phyloP scores from a whole-genome alignment of 2,113 vertebrate genomes.

The Vulpes vulpes region DNA sequence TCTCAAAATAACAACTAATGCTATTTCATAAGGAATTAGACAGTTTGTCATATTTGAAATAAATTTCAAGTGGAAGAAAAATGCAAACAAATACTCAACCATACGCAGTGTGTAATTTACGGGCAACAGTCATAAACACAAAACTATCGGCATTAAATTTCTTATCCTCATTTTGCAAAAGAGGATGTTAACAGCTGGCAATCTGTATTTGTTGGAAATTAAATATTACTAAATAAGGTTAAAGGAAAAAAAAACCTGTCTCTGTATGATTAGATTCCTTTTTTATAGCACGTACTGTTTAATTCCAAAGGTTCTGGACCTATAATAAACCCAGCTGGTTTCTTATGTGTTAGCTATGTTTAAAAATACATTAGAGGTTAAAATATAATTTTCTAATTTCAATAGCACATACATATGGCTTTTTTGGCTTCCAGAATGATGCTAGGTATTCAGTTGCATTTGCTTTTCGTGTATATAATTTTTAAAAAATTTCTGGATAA shows the following conservation, averaged over 20 bases:
- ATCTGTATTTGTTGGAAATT: constrained; percentile 70
- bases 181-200: constrained; percentile 58
- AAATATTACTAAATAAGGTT: constrained; percentile 65
- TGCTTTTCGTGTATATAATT: neutral
- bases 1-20: constrained; percentile 29
- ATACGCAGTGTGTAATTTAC: constrained; percentile 56
- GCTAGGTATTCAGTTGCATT: neutral
- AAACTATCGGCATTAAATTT: constrained; percentile 60
- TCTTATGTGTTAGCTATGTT: constrained; percentile 56
- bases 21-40: constrained; percentile 44
- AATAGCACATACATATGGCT: neutral
- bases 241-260: neutral
- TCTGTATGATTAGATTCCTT: constrained; percentile 28
- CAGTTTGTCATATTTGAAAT: constrained; percentile 53
- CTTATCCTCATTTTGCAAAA: constrained; percentile 53
- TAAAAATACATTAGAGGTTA: constrained; percentile 69
- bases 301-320: constrained; percentile 38
- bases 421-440: neutral
- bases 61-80: constrained; percentile 65
- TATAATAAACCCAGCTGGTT: constrained; percentile 60
- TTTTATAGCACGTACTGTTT: constrained; percentile 4
- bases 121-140: constrained; percentile 53
- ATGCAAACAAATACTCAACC: constrained; percentile 49
- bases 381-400: constrained; percentile 64
- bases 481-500: neutral